Base-by-base conservation (phyloP, 2,113 vertebrate species). In the Rhinogobius similis region DNA sequence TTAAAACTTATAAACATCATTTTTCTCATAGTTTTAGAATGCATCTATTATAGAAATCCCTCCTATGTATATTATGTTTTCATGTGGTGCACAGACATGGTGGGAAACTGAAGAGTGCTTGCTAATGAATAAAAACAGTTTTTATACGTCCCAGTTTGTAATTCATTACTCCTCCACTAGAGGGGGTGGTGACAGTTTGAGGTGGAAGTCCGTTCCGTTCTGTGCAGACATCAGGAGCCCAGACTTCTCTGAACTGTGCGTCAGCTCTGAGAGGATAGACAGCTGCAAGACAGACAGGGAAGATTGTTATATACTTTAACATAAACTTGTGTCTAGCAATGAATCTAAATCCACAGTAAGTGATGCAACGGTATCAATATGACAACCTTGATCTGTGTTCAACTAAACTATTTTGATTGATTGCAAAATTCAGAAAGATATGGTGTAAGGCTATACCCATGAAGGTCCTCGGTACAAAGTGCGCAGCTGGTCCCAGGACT, bases 401-500 rank as follows among this genome's bases (percentile, higher is more conserved):
- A 46, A 20, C 18, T 18, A 46, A 3, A 46, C 18, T 7, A 1
- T 20, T 46, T 18, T 43, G 41, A 43, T 14, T 43, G 41, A 43
- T 14, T 43, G 12, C 14, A 14, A 65, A n/a, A n/a, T 59, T 36
- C 24, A 32, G n/a, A 21, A 1, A 27, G 11, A 26, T 23, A 38
- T 16, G 46, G 46, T 48, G 46, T 1, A 23, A 26, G 24, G 23
- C 13, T 46, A 3, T 95, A 98, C 97, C 85, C 96, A 90, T 58
- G 97, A 97, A 2, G 95, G 93, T 77, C 96, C 97, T 82, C 94
- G 89, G 91, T 97, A 98, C 18, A 98, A 91, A 58, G 81, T 94
- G 64, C 96, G 95, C 27, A 98, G 94, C 67, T 97, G 96, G 78
- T 96, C 94, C 89, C 97, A 98, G 10, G 97, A 95, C 72, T 97